phyloP scores from a whole-genome alignment of 2,113 vertebrate species.

The Ptyas mucosa region DNA sequence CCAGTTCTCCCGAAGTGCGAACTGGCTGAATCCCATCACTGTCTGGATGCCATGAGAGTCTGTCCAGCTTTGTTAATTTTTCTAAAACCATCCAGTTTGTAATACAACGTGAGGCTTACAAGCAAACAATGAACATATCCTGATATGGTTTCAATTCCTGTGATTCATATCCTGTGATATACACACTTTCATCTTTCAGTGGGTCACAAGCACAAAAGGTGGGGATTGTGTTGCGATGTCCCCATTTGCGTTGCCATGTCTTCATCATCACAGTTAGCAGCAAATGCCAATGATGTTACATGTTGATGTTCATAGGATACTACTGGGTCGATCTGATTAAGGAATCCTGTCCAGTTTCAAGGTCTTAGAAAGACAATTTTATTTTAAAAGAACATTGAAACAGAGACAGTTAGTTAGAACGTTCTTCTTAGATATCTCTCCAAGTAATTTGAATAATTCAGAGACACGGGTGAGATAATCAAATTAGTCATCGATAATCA shows the following conservation, averaged over 20 bases:
- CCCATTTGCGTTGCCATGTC: neutral
- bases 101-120: neutral
- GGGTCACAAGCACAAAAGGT: neutral
- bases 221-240: neutral
- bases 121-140: neutral
- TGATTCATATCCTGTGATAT: neutral
- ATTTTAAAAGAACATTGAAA: neutral
- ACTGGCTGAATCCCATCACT: too few relatives aligned
- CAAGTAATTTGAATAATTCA: conserved; percentile 29
- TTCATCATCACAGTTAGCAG: neutral
- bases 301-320: neutral
- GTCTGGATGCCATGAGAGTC: neutral
- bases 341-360: neutral
- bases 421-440: conserved; percentile 38
- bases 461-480: neutral
- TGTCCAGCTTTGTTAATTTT: neutral
- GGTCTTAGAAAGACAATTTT: neutral
- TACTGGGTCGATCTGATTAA: neutral
- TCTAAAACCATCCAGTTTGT: neutral
- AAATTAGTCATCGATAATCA: conserved; percentile 13
- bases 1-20: too few relatives aligned
- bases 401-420: conserved; percentile 10
- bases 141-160: neutral
- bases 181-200: neutral
- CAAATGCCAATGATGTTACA: neutral